Percentiles rank a stretch among this genome's conserved stretches.
phyloP scores from a whole-genome alignment of 2,797 vertebrate species.

The Sylvia borin region DNA sequence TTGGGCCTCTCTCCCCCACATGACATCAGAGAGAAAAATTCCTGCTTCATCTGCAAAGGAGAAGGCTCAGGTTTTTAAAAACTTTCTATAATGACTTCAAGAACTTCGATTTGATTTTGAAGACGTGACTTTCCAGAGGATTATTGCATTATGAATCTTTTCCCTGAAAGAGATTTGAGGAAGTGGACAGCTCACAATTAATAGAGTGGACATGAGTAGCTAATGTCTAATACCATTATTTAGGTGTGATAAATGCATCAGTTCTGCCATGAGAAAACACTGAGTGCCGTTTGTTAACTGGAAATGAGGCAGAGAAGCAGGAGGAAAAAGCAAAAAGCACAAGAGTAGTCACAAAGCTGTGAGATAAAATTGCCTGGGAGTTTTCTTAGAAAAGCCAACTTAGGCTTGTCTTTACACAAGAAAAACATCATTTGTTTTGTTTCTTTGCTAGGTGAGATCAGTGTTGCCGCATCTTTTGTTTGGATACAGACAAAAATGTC shows the following conservation, averaged over 20 bases:
- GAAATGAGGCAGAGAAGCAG: background rate
- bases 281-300: background rate
- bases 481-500: background rate
- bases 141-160: background rate
- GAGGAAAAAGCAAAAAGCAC: background rate
- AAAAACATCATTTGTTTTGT: background rate
- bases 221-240: background rate
- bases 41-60: background rate
- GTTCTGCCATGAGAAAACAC: background rate
- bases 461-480: background rate
- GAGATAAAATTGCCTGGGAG: background rate
- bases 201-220: background rate
- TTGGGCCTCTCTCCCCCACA: background rate
- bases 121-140: background rate
- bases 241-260: background rate
- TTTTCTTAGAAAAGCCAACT: background rate
- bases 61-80: background rate
- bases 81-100: background rate
- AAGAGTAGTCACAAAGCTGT: background rate
- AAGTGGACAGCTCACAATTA: background rate
- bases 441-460: background rate
- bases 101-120: background rate
- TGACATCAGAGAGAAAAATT: background rate
- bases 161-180: background rate
- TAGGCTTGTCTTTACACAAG: background rate